Conservation (phyloP, 1,140 invertebrate species). For the Amyelois transitella region DNA sequence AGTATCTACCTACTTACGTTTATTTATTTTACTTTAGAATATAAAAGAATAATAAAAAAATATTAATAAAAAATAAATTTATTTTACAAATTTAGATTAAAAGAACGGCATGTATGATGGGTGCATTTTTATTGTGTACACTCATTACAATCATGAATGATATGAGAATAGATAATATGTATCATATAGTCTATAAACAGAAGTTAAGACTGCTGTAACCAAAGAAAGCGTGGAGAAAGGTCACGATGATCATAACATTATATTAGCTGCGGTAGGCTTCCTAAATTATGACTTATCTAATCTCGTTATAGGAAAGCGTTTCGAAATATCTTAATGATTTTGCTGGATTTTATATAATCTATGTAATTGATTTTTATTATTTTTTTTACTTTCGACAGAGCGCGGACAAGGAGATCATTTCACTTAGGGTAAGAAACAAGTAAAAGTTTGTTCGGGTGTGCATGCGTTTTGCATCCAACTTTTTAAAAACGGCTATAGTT, state of each 20-base stretch:
- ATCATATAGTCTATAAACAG: no score
- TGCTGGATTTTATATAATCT: neutral
- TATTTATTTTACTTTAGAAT: no score
- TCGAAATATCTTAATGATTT: neutral
- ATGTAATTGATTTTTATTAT: neutral
- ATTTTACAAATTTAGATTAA: no score
- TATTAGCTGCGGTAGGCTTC: neutral
- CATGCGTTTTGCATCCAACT: neutral
- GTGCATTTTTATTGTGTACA: no score
- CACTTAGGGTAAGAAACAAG: neutral
- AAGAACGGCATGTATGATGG: no score
- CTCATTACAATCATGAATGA: no score
- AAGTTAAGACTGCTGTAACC: no score
- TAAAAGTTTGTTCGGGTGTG: neutral
- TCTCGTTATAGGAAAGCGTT: neutral
- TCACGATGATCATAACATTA: neutral
- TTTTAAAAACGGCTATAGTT: constrained; percentile 1
- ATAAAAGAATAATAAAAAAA: no score
- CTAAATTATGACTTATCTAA: neutral
- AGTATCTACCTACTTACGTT: no score
- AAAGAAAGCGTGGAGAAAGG: neutral
- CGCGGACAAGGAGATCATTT: neutral
- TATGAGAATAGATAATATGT: no score
- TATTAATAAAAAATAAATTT: no score
- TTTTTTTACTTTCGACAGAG: neutral